A percentile compares a stretch with the other conserved stretches of the same genome.
Conservation (phyloP, 2,113 vertebrate species). For the Amphiprion percula region DNA sequence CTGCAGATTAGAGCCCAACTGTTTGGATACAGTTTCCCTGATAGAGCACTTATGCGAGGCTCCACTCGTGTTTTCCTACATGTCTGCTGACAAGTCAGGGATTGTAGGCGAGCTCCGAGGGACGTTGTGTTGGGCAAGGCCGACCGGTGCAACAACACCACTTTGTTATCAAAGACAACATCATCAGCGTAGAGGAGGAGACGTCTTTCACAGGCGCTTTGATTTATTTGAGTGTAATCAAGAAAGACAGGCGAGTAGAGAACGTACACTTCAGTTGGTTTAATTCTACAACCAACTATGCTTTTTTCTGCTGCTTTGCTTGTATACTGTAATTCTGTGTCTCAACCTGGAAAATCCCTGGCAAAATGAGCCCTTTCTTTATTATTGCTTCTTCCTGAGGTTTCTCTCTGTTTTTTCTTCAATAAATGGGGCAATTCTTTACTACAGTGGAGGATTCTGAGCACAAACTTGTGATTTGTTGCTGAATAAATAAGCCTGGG, state of each 20-base stretch:
- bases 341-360: neutral
- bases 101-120: slow-evolving; percentile 36
- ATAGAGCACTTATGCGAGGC: slow-evolving; percentile 55
- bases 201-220: neutral
- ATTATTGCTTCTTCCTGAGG: neutral
- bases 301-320: no score
- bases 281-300: neutral
- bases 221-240: slow-evolving; percentile 27
- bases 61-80: slow-evolving; percentile 65
- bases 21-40: slow-evolving; percentile 58
- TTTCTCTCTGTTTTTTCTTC: no score
- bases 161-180: slow-evolving; percentile 68
- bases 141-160: slow-evolving; percentile 52
- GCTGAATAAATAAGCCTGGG: no score
- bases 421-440: no score
- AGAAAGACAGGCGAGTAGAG: neutral
- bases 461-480: no score
- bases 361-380: neutral
- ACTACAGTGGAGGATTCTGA: no score
- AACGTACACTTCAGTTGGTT: neutral
- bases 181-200: neutral
- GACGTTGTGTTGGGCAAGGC: slow-evolving; percentile 53
- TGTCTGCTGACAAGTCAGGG: slow-evolving; percentile 68
- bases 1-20: slow-evolving; percentile 53
- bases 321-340: neutral